Base-by-base conservation (phyloP, 2,797 vertebrate genomes). In the Graptemys geographica region DNA sequence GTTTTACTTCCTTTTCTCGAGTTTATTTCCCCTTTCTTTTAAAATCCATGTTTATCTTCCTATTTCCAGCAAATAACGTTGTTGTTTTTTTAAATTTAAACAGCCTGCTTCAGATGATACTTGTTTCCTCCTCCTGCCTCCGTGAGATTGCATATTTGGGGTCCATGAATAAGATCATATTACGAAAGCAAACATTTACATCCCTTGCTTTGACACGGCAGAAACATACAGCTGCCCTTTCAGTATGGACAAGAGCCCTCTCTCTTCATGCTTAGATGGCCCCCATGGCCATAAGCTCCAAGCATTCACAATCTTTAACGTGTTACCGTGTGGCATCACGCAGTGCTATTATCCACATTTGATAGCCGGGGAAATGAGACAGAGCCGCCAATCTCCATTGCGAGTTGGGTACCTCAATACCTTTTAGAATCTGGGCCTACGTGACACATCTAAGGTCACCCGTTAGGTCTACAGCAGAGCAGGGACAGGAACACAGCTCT, bases 101-200 rank as follows among this genome's bases (percentile, higher is more conserved):
- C 87, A 56, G 79, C 18, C 18, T 37, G 72, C 27, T 93, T 79
- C 74, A 76, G 86, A 74, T 2, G 1, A 79, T 59, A 55, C 79
- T 93, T 87, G 86, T 47, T 84, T 93, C 89, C 72, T 21, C 44
- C 86, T 88, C 90, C 79, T 82, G 59, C 93, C 79, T 33, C 11
- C 59, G 9, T 78, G 65, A 94, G 95, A 86, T 52, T 72, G 31
- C 16, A 84, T 93, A 95, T 47, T 74, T 44, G 84, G 89, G 88
- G 78, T 4, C 28, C 89, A 44, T 27, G 12, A 44, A 11, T 74
- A 27, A 10, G 21, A 25, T 27, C 10, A 41, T 44, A 74, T 41
- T 74, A 25, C 11, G 10, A n/a, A 65, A 65, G 33, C 59, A 65
- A n/a, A 65, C 13, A 33, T 65, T 65, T 33, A 65, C 33, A 18